Conservation (phyloP, 2,888 invertebrate genomes). For the Cremastobaeus sp. region DNA sequence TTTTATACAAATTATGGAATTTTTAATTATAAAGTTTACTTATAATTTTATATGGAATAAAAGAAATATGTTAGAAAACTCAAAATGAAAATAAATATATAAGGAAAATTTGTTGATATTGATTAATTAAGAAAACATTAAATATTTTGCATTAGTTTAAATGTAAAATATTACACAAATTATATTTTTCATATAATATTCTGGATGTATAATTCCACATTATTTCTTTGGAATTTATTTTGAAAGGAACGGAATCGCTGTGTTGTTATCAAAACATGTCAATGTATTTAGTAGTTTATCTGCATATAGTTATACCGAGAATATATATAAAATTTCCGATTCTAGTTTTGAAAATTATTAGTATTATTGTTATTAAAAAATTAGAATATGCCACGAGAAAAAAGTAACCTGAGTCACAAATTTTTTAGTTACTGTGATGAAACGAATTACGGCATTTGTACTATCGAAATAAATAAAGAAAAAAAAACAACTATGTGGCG, state of each 20-base stretch:
- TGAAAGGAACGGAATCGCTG: too few relatives aligned
- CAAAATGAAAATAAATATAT: too few relatives aligned
- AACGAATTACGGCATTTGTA: background rate
- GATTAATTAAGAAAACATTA: too few relatives aligned
- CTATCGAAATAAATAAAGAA: constrained; percentile 1
- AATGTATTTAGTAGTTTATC: background rate
- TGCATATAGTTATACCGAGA: background rate
- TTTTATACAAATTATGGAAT: background rate
- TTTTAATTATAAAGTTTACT: background rate
- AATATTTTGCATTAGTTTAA: too few relatives aligned
- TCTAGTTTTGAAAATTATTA: background rate
- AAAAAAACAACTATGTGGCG: constrained; percentile 4
- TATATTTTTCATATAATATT: too few relatives aligned
- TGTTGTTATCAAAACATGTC: too few relatives aligned
- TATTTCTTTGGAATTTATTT: too few relatives aligned
- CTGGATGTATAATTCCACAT: too few relatives aligned
- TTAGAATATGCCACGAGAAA: constrained; percentile 8
- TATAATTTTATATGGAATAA: too few relatives aligned
- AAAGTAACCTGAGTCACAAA: background rate
- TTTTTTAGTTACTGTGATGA: constrained; percentile 3
- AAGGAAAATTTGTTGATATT: too few relatives aligned
- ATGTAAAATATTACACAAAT: too few relatives aligned
- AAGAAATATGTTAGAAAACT: too few relatives aligned
- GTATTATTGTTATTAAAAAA: background rate
- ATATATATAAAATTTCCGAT: background rate